Conservation (phyloP, 2,113 vertebrate genomes). For the Myiagra hebetior region DNA sequence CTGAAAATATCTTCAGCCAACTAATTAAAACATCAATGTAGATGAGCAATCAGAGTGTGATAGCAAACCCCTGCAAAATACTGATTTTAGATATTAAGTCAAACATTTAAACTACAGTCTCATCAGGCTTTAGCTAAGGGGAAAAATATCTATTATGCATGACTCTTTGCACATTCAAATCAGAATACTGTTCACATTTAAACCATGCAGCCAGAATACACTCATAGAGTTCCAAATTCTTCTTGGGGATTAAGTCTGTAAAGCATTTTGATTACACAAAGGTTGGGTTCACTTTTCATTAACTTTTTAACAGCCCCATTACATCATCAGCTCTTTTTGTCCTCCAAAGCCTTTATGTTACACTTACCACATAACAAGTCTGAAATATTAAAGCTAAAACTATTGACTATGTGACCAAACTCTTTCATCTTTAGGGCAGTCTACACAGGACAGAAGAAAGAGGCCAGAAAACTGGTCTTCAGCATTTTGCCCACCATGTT, state of each 20-base stretch:
- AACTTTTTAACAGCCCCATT: slow-evolving; percentile 22
- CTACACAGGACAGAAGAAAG: background rate
- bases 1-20: background rate
- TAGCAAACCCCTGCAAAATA: background rate
- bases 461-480: background rate
- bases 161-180: slow-evolving; percentile 17
- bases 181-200: slow-evolving; percentile 1
- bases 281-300: background rate
- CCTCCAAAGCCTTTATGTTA: slow-evolving; percentile 5
- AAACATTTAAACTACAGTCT: background rate
- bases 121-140: background rate
- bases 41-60: background rate
- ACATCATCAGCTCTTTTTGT: background rate
- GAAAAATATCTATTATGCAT: background rate
- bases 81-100: background rate
- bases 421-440: background rate
- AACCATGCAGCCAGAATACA: slow-evolving; percentile 26
- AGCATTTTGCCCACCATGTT: fast-evolving
- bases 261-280: background rate
- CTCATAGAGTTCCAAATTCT: background rate
- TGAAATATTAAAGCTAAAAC: slow-evolving; percentile 5
- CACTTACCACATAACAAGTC: slow-evolving; percentile 18
- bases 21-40: background rate
- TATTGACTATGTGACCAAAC: background rate
- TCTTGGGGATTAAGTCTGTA: background rate